Conservation (phyloP, 2,888 invertebrate species). For the Thera britannica region DNA sequence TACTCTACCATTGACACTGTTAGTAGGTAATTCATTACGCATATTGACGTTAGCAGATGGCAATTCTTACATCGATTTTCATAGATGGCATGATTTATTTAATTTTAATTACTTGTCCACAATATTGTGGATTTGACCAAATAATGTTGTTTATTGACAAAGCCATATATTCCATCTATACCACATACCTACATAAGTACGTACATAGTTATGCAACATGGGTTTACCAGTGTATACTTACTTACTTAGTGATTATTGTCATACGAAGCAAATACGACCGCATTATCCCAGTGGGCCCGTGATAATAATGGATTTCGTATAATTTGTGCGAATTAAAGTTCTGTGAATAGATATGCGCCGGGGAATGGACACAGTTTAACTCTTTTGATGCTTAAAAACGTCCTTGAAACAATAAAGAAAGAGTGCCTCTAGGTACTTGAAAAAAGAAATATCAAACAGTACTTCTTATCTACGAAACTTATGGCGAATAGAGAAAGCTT, state of each 20-base stretch:
- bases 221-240: slow-evolving; percentile 37
- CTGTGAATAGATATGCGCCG: slow-evolving; percentile 20
- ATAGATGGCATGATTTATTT: too few species aligned
- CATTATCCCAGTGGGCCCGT: slow-evolving; percentile 41
- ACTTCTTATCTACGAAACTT: neutral
- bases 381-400: slow-evolving; percentile 22
- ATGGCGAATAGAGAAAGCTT: neutral
- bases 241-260: slow-evolving; percentile 48
- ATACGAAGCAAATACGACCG: slow-evolving; percentile 44
- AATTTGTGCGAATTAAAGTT: slow-evolving; percentile 39
- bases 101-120: slow-evolving; percentile 33
- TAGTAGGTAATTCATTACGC: too few species aligned
- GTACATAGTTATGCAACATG: slow-evolving; percentile 17
- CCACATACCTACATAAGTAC: slow-evolving; percentile 27
- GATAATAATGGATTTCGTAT: slow-evolving; percentile 42
- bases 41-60: too few species aligned
- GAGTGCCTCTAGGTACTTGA: too few species aligned
- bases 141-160: slow-evolving; percentile 55
- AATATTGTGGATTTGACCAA: slow-evolving; percentile 41
- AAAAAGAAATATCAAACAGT: neutral
- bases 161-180: slow-evolving; percentile 18
- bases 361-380: slow-evolving; percentile 16
- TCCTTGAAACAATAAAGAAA: slow-evolving; percentile 21
- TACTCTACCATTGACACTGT: too few species aligned
- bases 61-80: too few species aligned